Evolutionary conservation across 2,888 invertebrate genomes (phyloP), one percentile per base, ranked within the genome.

Genomic region (Tachina lurida): DNA sequence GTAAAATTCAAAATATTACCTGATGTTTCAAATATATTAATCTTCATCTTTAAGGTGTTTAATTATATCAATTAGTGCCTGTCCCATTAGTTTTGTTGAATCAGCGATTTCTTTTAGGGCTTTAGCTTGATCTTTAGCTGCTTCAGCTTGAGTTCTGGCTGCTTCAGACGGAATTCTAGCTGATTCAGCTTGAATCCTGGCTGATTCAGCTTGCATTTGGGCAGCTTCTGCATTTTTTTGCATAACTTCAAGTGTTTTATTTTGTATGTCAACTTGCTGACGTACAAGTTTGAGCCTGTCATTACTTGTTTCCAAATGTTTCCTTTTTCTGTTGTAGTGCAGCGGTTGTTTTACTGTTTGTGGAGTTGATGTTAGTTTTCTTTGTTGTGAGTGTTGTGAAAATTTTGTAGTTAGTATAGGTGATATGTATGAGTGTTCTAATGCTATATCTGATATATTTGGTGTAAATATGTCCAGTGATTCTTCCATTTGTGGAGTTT

Each of bases 111-210:
- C 19, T 56, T 71, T 56, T 5, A 71, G n/a, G 10, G 71, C 15
- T 10, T 71, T 19, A 15, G 19, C 17, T n/a, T 54, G 70, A 3
- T 41, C 41, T 58, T 41, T 41, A 1, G 43, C 70, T 41, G 17
- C 70, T 41, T 70, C 68, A 17, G 9, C n/a, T n/a, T 60, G 60
- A 7, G 8, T 60, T 41, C 49, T 60, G 2, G 39, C 49, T 10
- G 58, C 60, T 47, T 74, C 73, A 17, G 73, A 60, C 17, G 49
- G 45, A 73, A 45, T 15, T 58, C 41, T 60, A 4, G 58, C 56
- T 22, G 74, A n/a, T 62, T 60, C 74, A n/a, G 75, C 63, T 54
- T 65, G 49, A 52, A 49, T 15, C 63, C 43, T 62, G 3, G 47
- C 60, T 45, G 71, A 13, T 60, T 73, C 73, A 19, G 75, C 75